Evolutionary conservation across 2,797 vertebrate genomes (phyloP), one percentile per base, ranked within the genome.

Genomic region (Rhadinocentrus ornatus): DNA sequence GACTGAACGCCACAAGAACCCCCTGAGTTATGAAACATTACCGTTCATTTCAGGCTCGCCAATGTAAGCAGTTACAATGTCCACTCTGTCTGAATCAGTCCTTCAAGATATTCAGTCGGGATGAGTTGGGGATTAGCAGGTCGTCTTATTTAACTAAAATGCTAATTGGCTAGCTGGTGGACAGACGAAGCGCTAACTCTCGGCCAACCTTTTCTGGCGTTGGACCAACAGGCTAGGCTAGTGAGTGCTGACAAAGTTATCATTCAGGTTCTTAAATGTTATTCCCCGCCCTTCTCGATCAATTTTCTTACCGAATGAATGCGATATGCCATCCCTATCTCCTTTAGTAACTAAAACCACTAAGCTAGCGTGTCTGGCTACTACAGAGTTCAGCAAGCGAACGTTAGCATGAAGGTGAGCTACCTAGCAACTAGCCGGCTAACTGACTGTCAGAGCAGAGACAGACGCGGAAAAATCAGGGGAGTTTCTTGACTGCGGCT

Each of bases 401-500:
- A 20, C 50, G 78, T 78, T 87, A 87, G 87, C 82, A 79, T 75
- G 64, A 50, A 77, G 77, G 67, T 31, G 65, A 66, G 84, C 84
- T 88, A 85, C 34, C 63, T 29, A 68, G 71, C 75, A 63, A 82
- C 83, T 90, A 90, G 77, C 86, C 90, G 85, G 89, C 90, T 92
- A 90, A 89, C 83, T 92, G 89, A 88, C 92, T 90, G 88, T 81
- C 85, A 59, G 75, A 69, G 69, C 74, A 75, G 83, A 65, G 57
- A 75, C 83, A 70, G 86, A 89, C 85, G 89, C 88, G 88, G 90
- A 88, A 85, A 91, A 92, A 91, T 85, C 85, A 85, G 78, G 78
- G 79, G 87, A 90, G 82, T 90, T 92, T 89, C 77, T 88, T 53
- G 78, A 86, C 85, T 87, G 89, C 88, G 79, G 87, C 58, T 87